These are phyloP conservation scores for Catharus bicknelli DNA, from an alignment of 2,113 vertebrate species.

Conservation along the genomic window DNA sequence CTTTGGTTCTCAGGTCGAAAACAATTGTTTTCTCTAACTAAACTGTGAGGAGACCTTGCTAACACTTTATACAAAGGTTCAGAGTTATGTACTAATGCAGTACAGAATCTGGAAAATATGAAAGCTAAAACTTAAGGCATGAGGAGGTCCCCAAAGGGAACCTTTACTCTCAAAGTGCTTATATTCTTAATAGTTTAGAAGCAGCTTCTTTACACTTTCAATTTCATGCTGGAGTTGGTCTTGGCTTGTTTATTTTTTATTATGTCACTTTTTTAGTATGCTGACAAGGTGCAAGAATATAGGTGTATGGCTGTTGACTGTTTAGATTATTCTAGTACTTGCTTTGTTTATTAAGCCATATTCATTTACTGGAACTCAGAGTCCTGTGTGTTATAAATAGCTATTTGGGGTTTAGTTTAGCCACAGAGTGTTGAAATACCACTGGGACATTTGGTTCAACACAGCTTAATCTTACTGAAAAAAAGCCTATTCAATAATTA, in stretches of 20 bases:
- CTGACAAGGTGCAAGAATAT: neutral
- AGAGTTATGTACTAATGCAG: no score
- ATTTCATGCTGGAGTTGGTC: neutral
- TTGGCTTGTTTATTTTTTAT: neutral
- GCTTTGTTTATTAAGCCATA: neutral
- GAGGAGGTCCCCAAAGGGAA: neutral
- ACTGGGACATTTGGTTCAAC: neutral
- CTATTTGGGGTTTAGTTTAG: neutral
- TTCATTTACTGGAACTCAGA: neutral
- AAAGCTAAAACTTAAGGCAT: neutral
- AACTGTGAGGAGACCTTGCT: neutral
- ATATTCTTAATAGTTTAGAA: neutral
- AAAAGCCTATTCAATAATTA: neutral
- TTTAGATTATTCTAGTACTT: neutral
- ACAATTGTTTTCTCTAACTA: neutral
- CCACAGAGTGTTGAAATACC: neutral
- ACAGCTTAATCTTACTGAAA: neutral
- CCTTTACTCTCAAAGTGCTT: neutral
- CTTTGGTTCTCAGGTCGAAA: neutral
- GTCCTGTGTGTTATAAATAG: neutral
- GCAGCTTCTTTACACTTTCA: neutral
- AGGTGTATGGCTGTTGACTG: neutral
- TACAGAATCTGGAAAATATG: neutral
- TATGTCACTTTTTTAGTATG: neutral
- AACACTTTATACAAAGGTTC: no score